Percentiles rank a stretch among this genome's conserved stretches.
phyloP scores from a whole-genome alignment of 2,113 vertebrate species.

The Tupaia tana region DNA sequence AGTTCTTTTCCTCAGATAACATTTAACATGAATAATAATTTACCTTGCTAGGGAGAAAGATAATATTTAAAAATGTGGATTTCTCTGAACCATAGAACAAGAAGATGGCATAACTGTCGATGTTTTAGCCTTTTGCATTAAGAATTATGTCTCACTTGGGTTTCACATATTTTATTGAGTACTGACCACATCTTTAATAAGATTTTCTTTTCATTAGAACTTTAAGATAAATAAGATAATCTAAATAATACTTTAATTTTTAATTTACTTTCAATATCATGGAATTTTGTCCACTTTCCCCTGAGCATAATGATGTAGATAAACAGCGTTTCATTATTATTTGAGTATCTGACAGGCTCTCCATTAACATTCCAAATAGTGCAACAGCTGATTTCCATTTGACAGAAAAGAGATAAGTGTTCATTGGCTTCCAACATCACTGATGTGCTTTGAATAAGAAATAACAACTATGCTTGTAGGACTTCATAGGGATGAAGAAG shows the following conservation, averaged over 20 bases:
- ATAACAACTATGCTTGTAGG: constrained; percentile 50
- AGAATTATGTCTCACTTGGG: neutral
- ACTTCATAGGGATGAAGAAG: constrained; percentile 66
- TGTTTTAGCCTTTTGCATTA: neutral
- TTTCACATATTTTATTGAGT: constrained; percentile 16
- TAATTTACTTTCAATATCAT: neutral
- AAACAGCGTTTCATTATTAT: constrained; percentile 62
- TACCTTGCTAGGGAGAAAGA: neutral
- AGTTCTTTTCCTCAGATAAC: constrained; percentile 37
- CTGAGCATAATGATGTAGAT: constrained; percentile 50
- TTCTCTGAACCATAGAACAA: neutral
- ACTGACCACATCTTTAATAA: neutral
- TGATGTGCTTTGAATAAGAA: constrained; percentile 75
- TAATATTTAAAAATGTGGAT: constrained; percentile 48
- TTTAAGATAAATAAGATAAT: constrained; percentile 28
- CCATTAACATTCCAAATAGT: constrained; percentile 72
- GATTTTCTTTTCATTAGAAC: constrained; percentile 17
- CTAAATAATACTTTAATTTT: neutral
- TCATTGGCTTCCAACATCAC: constrained; percentile 7
- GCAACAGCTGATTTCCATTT: constrained; percentile 73
- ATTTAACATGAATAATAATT: constrained; percentile 40
- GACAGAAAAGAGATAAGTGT: constrained; percentile 52
- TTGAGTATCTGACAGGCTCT: constrained; percentile 71
- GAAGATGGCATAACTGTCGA: neutral
- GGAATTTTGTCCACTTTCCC: neutral